phyloP scores from a whole-genome alignment of 1,140 invertebrate genomes.

The Doryteuthis pealeii region DNA sequence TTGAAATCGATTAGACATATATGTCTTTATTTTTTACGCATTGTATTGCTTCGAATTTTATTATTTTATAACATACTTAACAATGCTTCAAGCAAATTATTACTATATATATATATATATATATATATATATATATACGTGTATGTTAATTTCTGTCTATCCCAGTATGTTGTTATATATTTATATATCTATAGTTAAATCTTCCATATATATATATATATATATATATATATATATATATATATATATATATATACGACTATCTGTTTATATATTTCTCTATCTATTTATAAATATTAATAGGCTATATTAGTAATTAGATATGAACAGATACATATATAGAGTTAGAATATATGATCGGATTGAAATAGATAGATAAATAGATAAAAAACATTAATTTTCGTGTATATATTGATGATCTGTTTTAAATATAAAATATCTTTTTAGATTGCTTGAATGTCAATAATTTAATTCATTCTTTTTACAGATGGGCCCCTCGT shows the following conservation, averaged over 20 bases:
- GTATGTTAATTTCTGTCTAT: too few relatives aligned
- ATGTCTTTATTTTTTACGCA: neutral
- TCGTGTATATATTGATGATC: too few relatives aligned
- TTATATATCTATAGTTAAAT: neutral
- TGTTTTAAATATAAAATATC: too few relatives aligned
- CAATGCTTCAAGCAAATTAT: too few relatives aligned
- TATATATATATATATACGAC: neutral
- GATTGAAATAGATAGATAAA: too few relatives aligned
- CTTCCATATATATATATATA: neutral
- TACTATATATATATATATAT: slow-evolving; percentile 4
- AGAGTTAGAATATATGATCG: neutral
- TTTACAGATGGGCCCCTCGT: slow-evolving; percentile 69
- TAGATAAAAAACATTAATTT: too few relatives aligned
- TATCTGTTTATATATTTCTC: neutral
- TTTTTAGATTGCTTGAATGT: too few relatives aligned
- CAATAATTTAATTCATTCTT: neutral
- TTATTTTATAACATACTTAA: too few relatives aligned
- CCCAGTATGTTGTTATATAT: neutral
- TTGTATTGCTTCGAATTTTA: too few relatives aligned
- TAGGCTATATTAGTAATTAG: neutral
- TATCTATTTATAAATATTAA: neutral
- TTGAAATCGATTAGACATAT: neutral
- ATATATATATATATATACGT: too few relatives aligned
- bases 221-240: slow-evolving; percentile 1
- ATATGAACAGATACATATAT: neutral